These are phyloP conservation scores for Ricordea florida DNA, from an alignment of 92 coral and sea anemone species.

Conservation along the genomic window DNA sequence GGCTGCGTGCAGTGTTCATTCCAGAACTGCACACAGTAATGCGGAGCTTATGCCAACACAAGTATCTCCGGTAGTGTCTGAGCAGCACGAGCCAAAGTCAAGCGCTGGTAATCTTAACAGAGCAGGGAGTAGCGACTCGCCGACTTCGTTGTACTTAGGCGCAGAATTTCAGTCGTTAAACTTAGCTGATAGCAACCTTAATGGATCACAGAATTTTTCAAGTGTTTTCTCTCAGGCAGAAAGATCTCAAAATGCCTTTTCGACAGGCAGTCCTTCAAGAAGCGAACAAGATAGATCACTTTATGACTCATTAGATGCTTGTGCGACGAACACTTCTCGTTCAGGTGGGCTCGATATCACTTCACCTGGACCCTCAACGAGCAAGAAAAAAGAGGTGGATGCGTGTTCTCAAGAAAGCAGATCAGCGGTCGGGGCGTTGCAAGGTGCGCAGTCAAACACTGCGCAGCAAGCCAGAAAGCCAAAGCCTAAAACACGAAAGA, in stretches of 20 bases:
- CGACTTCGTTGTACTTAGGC: neutral
- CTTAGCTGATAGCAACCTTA: neutral
- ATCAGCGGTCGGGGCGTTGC: neutral
- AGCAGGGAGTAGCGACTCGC: neutral
- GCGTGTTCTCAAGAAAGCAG: neutral
- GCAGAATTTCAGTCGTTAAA: constrained; percentile 16
- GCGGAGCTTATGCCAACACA: neutral
- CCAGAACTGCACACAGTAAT: neutral
- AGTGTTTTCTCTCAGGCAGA: neutral
- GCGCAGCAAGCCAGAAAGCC: neutral
- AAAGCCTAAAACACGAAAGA: neutral
- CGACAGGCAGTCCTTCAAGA: neutral
- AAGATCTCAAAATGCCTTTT: neutral
- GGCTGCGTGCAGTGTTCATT: neutral
- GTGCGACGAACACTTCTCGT: too few relatives aligned
- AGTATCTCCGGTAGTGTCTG: neutral
- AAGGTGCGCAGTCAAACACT: constrained; percentile 14
- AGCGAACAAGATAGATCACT: neutral
- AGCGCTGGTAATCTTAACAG: neutral
- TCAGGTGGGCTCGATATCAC: neutral
- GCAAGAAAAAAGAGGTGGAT: neutral
- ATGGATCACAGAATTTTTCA: too few relatives aligned
- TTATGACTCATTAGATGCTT: neutral
- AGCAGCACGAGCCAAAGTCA: neutral
- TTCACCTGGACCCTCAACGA: neutral